These are phyloP conservation scores for Cyaniris semiargus DNA, from an alignment of 2,888 invertebrate genomes.

Conservation along the genomic window DNA sequence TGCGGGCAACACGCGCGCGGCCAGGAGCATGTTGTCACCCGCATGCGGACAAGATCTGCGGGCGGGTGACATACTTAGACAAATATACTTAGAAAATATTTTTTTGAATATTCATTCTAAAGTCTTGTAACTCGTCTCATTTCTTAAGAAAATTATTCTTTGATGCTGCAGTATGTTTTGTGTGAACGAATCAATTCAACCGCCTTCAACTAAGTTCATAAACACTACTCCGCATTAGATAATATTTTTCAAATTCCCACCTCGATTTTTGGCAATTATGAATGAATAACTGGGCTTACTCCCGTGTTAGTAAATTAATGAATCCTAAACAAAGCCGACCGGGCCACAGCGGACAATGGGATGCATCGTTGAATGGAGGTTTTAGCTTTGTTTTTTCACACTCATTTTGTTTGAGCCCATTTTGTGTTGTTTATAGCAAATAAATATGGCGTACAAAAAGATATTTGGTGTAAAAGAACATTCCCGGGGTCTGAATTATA, in stretches of 20 bases:
- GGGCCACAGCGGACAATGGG: background rate
- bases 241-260: background rate
- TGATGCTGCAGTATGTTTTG: too few relatives aligned
- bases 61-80: too few relatives aligned
- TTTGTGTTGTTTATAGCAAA: slow-evolving; percentile 6
- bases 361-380: slow-evolving; percentile 14
- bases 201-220: too few relatives aligned
- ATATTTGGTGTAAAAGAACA: background rate
- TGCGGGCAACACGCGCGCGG: too few relatives aligned
- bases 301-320: slow-evolving; percentile 11
- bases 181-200: too few relatives aligned
- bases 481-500: background rate
- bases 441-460: slow-evolving; percentile 13
- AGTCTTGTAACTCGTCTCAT: too few relatives aligned
- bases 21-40: too few relatives aligned
- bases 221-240: background rate
- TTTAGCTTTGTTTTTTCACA: slow-evolving; percentile 19
- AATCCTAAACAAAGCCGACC: slow-evolving; percentile 5
- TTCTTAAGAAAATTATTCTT: too few relatives aligned
- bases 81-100: too few relatives aligned
- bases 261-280: slow-evolving; percentile 10
- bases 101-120: too few relatives aligned
- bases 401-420: slow-evolving; percentile 11
- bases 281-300: slow-evolving; percentile 12
- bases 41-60: too few relatives aligned